A percentile compares a stretch with the other conserved stretches of the same genome.
Conservation (phyloP, 2,113 vertebrate genomes). For the Cnemophilus loriae region DNA sequence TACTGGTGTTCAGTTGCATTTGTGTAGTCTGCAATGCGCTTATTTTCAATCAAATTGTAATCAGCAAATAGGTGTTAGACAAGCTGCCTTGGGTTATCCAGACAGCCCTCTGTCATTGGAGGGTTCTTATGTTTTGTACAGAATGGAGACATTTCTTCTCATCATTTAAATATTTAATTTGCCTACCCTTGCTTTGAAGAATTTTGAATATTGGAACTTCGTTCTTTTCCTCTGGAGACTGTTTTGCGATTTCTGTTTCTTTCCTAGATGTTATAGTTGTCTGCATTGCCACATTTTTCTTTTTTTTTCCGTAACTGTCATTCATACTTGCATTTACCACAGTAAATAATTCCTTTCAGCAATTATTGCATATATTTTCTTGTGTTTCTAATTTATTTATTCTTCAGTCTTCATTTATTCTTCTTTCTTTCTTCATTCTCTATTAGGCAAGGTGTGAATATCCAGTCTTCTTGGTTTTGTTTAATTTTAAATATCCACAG, state of each 20-base stretch:
- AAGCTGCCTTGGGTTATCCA: background rate
- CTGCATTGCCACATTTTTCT: background rate
- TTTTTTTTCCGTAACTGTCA: background rate
- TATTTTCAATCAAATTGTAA: background rate
- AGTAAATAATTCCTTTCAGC: background rate
- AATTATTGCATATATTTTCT: background rate
- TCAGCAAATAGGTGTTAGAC: background rate
- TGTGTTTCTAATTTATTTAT: background rate
- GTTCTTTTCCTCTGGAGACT: background rate
- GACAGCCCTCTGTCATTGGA: background rate
- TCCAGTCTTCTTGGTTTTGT: background rate
- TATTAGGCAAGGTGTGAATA: background rate
- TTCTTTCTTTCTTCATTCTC: background rate
- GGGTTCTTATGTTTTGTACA: background rate
- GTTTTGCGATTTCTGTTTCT: background rate
- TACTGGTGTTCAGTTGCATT: background rate
- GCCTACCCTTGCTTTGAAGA: background rate
- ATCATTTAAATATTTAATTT: background rate
- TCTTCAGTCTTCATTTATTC: background rate
- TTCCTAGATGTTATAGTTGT: background rate
- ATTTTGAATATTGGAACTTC: background rate
- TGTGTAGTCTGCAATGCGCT: background rate
- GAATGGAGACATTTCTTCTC: background rate
- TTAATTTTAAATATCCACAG: background rate
- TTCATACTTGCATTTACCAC: background rate